These are phyloP conservation scores for Sylvilagus bachmani DNA, from an alignment of 2,113 vertebrate genomes.

Conservation along the genomic window DNA sequence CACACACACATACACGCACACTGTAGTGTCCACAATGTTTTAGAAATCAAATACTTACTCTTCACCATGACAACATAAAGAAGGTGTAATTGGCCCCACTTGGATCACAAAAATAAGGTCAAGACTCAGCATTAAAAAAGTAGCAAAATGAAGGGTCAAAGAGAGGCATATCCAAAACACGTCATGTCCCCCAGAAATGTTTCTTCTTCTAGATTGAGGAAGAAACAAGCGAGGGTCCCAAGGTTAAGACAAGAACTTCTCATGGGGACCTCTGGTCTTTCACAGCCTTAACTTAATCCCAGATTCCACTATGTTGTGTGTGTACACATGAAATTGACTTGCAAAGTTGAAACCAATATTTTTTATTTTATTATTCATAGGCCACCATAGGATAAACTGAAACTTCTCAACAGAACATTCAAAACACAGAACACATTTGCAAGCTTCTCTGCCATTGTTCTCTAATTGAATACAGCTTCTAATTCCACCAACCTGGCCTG, in stretches of 20 bases:
- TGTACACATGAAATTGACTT: not conserved
- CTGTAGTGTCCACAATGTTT: not conserved
- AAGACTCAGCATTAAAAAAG: not conserved
- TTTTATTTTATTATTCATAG: not conserved
- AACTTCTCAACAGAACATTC: not conserved
- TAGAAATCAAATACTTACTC: not conserved
- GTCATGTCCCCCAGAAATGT: not conserved
- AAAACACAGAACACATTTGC: not conserved
- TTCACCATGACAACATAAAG: not conserved
- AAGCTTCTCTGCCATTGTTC: not conserved
- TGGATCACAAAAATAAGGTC: slow-evolving; percentile 19
- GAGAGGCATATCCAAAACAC: not conserved
- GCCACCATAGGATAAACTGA: not conserved
- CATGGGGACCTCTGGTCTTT: not conserved
- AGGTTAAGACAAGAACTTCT: not conserved
- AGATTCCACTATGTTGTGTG: not conserved
- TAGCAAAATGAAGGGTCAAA: not conserved
- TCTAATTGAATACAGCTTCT: not conserved
- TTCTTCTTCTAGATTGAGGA: not conserved
- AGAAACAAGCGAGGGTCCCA: not conserved
- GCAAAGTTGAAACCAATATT: not conserved
- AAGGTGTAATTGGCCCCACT: not conserved
- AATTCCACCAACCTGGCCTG: not conserved
- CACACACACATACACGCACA: not conserved
- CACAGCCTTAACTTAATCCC: not conserved